Percentiles rank a stretch among this genome's conserved stretches.
phyloP scores from a whole-genome alignment of 2,797 vertebrate genomes.

The Sorex maritimensis region DNA sequence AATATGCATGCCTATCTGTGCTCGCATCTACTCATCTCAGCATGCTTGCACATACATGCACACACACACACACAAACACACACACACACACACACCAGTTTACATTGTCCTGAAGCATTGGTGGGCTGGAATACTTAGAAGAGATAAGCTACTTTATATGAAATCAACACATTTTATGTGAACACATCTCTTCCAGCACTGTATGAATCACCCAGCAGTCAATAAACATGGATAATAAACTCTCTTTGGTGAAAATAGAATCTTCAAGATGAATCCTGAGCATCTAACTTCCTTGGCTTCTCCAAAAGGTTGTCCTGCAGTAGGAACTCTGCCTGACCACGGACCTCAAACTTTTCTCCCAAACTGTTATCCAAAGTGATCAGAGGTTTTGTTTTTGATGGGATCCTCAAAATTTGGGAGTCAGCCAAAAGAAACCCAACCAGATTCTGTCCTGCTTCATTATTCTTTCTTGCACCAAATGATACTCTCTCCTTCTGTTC shows the following conservation, averaged over 20 bases:
- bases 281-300: conserved; percentile 56
- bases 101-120: conserved; percentile 78
- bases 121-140: conserved; percentile 66
- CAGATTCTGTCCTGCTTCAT: conserved; percentile 40
- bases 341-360: conserved; percentile 48
- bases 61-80: background rate
- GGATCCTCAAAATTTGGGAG: background rate
- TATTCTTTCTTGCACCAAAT: conserved; percentile 40
- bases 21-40: background rate
- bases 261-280: conserved; percentile 81
- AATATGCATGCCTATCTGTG: conserved; percentile 28
- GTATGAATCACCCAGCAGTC: conserved; percentile 84
- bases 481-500: background rate
- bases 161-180: conserved; percentile 84
- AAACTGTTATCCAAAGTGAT: conserved; percentile 19
- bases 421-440: background rate
- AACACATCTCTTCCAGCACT: conserved; percentile 76
- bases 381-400: background rate
- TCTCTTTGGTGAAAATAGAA: conserved; percentile 85
- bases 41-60: no score
- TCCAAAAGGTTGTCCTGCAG: conserved; percentile 50
- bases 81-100: conserved; percentile 42
- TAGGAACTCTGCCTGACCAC: conserved; percentile 68
- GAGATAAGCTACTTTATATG: conserved; percentile 85
- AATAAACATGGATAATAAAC: conserved; percentile 87